These are phyloP conservation scores for Chlorodrepanis virens DNA, from an alignment of 2,113 vertebrate species.

Conservation along the genomic window DNA sequence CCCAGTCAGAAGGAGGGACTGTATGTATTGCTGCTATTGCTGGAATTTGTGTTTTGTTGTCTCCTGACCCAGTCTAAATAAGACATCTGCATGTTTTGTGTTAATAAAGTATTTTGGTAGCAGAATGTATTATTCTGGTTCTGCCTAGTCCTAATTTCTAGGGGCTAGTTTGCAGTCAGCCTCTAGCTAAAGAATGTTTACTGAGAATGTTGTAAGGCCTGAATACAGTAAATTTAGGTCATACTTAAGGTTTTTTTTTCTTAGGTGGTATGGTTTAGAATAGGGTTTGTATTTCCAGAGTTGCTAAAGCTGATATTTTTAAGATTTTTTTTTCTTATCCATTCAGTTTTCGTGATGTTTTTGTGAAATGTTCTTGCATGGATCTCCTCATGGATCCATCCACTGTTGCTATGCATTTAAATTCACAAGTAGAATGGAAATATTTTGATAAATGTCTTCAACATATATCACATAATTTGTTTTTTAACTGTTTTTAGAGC, in stretches of 20 bases:
- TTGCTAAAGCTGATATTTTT: not conserved
- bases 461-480: not conserved
- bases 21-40: not conserved
- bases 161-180: not conserved
- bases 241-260: not conserved
- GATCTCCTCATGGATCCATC: not conserved
- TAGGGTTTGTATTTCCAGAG: not conserved
- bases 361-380: not conserved
- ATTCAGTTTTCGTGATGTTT: not conserved
- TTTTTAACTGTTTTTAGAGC: not conserved
- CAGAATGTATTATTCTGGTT: not conserved
- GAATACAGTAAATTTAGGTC: not conserved
- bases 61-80: not conserved
- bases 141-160: not conserved
- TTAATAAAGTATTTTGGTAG: not conserved
- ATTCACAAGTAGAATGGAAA: not conserved
- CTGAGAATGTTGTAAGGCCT: not conserved
- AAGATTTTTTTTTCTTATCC: not conserved
- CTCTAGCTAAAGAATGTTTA: not conserved
- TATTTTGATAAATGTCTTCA: not conserved
- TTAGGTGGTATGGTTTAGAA: not conserved
- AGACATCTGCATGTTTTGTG: not conserved
- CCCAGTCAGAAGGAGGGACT: not conserved
- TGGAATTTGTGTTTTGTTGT: not conserved
- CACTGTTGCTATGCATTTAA: not conserved